Base-by-base conservation (phyloP, 2,797 vertebrate genomes). In the Pogoniulus pusillus region DNA sequence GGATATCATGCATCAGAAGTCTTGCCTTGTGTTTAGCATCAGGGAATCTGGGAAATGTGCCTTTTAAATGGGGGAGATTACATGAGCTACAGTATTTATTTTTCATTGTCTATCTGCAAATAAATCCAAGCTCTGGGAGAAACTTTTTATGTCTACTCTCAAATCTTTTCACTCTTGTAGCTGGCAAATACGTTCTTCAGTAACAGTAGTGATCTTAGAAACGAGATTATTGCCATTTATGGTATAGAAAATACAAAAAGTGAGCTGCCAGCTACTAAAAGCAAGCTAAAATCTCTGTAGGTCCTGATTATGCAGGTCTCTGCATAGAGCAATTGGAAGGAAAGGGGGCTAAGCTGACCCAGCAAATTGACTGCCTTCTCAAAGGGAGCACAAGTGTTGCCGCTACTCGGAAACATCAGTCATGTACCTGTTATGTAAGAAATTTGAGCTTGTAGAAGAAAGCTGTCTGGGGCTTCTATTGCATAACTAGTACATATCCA, bases 241-340 rank as follows among this genome's bases (percentile, higher is more conserved):
- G 76, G 3, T 27, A n/a, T 15, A 13, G 45, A 9, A 37, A 22
- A 4, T 23, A 0, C 5, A 9, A 0, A 9, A 7, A 9, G 12
- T 7, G 53, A 53, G 1, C 10, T 32, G 63, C 29, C 22, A 12
- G 41, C 27, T 62, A 1, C 4, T 29, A 1, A 8, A 8, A 53
- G 47, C n/a, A 27, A 19, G 3, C 2, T 1, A 4, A 35, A 39
- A 9, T 6, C 34, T 30, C 26, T 23, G 8, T 16, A 12, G 53
- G 1, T 8, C 9, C 64, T 29, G 39, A 20, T 10, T 15, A 1
- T 4, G 12, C 41, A 3, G 63, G 26, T 37, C 29, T 64, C 35
- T 35, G 59, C 55, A 18, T 27, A 6, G 34, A 17, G 32, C 66
- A 11, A 2, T 0, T 30, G 10, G 24, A 26, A 43, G 14, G 37